Evolutionary conservation across 1,140 invertebrate species (phyloP), one percentile per base, ranked within the genome.

Genomic region (Drosophila lacertosa): DNA sequence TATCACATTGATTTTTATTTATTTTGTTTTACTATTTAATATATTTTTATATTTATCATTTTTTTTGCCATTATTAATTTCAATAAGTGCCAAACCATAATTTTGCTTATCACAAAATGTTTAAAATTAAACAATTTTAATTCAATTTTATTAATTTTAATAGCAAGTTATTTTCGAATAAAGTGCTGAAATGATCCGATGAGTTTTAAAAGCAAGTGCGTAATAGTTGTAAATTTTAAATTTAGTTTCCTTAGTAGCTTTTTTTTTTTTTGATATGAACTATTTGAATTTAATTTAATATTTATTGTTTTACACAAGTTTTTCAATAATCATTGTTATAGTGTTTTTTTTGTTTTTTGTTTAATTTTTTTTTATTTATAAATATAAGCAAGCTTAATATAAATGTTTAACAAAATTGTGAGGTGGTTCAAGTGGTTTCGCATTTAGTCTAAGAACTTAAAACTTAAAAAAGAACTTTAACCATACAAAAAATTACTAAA

Each of bases 51-150:
- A 5, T 29, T 50, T 59, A 66, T 67, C 11, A 32, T 58, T 58
- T 65, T 65, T 58, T 58, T 65, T 65, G 13, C 42, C 24, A 26
- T 48, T 50, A 59, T 67, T 44, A 48, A 47, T 40, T 71, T 68
- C 33, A 65, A 70, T 69, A 57, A 58, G 82, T 73, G 83, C 74
- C 82, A 77, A 86, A 88, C 69, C 65, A 75, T 51, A 90, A 90
- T 90, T 90, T 90, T 89, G 89, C 55, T 20, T 82, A 90, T 90
- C 89, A 90, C 89, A 90, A 90, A 90, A 90, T 90, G 89, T 90
- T 89, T 74, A 90, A 90, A 90, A 89, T 89, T 74, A 83, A 77
- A 74, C 79, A 74, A 57, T 40, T 55, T 68, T 39, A 10, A 39
- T 59, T 26, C 24, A 26, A 26, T 57, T 53, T 77, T 77, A 71